Base-by-base conservation (phyloP, 2,888 invertebrate genomes). In the Ptychoptera contaminata region DNA sequence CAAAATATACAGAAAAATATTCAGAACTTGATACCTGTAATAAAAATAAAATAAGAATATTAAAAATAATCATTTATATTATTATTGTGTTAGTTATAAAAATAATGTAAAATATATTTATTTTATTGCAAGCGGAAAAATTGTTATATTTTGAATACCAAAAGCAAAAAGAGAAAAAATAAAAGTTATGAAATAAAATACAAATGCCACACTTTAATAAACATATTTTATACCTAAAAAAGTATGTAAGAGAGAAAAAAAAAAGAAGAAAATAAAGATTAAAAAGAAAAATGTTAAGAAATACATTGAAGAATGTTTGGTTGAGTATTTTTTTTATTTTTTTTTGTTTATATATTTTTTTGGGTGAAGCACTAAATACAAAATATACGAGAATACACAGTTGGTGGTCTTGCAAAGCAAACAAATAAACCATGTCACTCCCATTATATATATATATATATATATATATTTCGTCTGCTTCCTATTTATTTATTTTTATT, bases 1-100 rank as follows among this genome's bases (percentile, higher is more conserved):
- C 78, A 62, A 80, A 80, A 59, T 73, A 74, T 49, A 81, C 77
- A 54, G 77, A 77, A 63, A 80, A 79, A 59, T 75, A 81, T 56
- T 81, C 80, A 53, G 79, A 78, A 61, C 79, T 80, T 44, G 79
- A 76, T 57, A 77, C 76, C 79, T 79, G 65, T 37, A 68, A 14
- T 14, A 39, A 29, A 14, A 23, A 40, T 30, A 30, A 30, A 40
- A 8, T 8, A 8, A 30, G 9, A 8, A 32, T 9, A 8, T 9
- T 11, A 32, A 32, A n/a, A 32, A 4, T 7, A 32, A 32, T 32
- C 4, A 32, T 32, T 32, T 32, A n/a, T 32, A 3, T 11, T 30
- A 32, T 7, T 11, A 32, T 9, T 2, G n/a, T 11, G 32, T 32
- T 11, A n/a, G n/a, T 11, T 32, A 7, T 11, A 8, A 32, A 32